phyloP scores from a whole-genome alignment of 1,140 invertebrate genomes.

The Caenorhabditis tropicalis region DNA sequence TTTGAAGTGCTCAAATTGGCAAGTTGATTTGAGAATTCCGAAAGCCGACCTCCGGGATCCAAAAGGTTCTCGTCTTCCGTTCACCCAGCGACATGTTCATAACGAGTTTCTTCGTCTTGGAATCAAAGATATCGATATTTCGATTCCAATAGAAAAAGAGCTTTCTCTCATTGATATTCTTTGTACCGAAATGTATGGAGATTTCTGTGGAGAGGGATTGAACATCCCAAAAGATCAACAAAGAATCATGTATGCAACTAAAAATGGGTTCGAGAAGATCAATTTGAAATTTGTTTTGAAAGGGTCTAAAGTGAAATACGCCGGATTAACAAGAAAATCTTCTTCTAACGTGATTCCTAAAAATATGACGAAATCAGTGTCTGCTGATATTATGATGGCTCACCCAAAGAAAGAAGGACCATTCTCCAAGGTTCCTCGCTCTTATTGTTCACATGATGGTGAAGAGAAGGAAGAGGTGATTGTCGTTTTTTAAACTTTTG shows the following conservation, averaged over 20 bases:
- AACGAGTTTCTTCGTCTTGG: slow-evolving; percentile 26
- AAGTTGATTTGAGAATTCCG: slow-evolving; percentile 37
- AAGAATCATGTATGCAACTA: slow-evolving; percentile 7
- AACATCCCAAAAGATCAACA: not conserved
- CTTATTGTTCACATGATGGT: slow-evolving; percentile 15
- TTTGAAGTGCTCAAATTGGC: not conserved
- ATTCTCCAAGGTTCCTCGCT: slow-evolving; percentile 23
- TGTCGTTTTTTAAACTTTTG: not conserved
- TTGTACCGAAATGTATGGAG: slow-evolving; percentile 43
- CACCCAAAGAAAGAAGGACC: slow-evolving; percentile 46
- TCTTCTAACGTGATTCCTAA: not conserved
- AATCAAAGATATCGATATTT: slow-evolving; percentile 34
- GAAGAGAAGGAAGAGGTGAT: slow-evolving; percentile 29
- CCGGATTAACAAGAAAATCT: not conserved
- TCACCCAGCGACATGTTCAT: slow-evolving; percentile 43
- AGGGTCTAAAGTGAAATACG: not conserved
- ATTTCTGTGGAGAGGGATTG: slow-evolving; percentile 9
- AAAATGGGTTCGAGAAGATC: slow-evolving; percentile 10
- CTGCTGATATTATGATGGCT: slow-evolving; percentile 40
- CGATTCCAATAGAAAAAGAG: slow-evolving; percentile 32
- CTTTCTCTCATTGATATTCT: not conserved
- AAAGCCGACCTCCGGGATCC: slow-evolving; percentile 50
- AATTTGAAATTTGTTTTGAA: slow-evolving; percentile 17
- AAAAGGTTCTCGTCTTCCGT: slow-evolving; percentile 44
- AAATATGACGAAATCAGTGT: slow-evolving; percentile 32